Evolutionary conservation across 1,140 invertebrate species (phyloP).

Genomic region (Drosophila takahashii): DNA sequence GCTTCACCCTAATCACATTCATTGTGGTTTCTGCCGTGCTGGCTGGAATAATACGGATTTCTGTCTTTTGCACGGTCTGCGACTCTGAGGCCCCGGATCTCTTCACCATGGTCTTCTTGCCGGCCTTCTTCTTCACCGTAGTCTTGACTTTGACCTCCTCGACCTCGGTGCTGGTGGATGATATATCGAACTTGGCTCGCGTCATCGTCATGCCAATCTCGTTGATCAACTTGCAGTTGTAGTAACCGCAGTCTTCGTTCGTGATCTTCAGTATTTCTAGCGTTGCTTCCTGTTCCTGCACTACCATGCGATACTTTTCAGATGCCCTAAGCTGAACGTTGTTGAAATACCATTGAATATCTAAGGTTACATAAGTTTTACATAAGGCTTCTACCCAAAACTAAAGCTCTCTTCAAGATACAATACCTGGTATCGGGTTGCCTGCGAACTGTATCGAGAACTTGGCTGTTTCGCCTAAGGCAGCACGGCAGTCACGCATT

Average conservation of each 20-base stretch:
- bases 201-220: slow-evolving; percentile 92
- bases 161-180: slow-evolving; percentile 63
- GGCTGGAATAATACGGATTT: slow-evolving; percentile 65
- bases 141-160: slow-evolving; percentile 84
- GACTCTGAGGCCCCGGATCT: slow-evolving; percentile 33
- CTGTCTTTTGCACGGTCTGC: slow-evolving; percentile 52
- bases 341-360: slow-evolving; percentile 96
- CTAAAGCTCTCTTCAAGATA: slow-evolving; percentile 29
- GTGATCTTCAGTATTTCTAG: slow-evolving; percentile 89
- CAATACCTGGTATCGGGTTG: slow-evolving; percentile 92
- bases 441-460: slow-evolving; percentile 93
- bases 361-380: slow-evolving; percentile 85
- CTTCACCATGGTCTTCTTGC: slow-evolving; percentile 57
- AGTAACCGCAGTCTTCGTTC: slow-evolving; percentile 91
- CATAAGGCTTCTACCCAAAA: slow-evolving; percentile 21
- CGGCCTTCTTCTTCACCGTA: slow-evolving; percentile 74
- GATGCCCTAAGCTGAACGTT: slow-evolving; percentile 91
- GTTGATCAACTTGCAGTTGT: slow-evolving; percentile 94
- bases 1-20: slow-evolving; percentile 68
- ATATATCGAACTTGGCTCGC: slow-evolving; percentile 91
- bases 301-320: slow-evolving; percentile 89
- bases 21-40: slow-evolving; percentile 73
- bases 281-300: slow-evolving; percentile 89
- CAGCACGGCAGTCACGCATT: slow-evolving; percentile 90
- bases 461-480: slow-evolving; percentile 90